Evolutionary conservation across 1,140 invertebrate genomes (phyloP), one percentile per base, ranked within the genome.

Genomic region (Drosophila repleta): DNA sequence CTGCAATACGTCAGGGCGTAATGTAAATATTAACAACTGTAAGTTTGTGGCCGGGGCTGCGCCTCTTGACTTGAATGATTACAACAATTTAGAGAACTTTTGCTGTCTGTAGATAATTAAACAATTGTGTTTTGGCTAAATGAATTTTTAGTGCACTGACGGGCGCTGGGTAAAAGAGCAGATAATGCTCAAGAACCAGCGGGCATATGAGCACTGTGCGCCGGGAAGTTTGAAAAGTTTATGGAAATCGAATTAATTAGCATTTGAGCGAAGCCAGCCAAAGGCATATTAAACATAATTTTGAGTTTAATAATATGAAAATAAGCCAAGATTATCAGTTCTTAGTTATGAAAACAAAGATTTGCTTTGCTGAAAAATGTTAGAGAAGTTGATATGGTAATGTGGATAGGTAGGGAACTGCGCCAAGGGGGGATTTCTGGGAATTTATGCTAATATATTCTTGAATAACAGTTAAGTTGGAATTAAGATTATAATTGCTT

Each of bases 101-200:
- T 37, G 49, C 75, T 81, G 67, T 75, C 74, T 73, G 74, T 85
- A 66, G 67, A 81, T 87, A 87, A 85, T 87, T 87, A 85, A 85
- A 74, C 75, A 87, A 87, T 87, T 85, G 82, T 77, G 82, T 80
- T 80, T 63, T 62, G 78, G 63, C 76, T 67, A 85, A 85, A 85
- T 85, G 81, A 80, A 81, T 84, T 85, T 85, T 58, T 48, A 65
- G 55, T 78, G 53, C 57, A 55, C 32, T 53, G 29, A 29, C 8
- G 26, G 37, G 53, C 24, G 8, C 26, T 51, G 52, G 11, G 4
- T 45, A 11, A 4, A 29, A n/a, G 17, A 29, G 1, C 18, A 18
- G 29, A 37, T 13, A n/a, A 39, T 35, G 18, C 35, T 49, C 24
- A 56, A 57, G 49, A 32, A 45, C 39, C 35, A 62, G 46, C 20